Base-by-base conservation (phyloP, 1,140 invertebrate genomes). In the Anoplolepis gracilipes region DNA sequence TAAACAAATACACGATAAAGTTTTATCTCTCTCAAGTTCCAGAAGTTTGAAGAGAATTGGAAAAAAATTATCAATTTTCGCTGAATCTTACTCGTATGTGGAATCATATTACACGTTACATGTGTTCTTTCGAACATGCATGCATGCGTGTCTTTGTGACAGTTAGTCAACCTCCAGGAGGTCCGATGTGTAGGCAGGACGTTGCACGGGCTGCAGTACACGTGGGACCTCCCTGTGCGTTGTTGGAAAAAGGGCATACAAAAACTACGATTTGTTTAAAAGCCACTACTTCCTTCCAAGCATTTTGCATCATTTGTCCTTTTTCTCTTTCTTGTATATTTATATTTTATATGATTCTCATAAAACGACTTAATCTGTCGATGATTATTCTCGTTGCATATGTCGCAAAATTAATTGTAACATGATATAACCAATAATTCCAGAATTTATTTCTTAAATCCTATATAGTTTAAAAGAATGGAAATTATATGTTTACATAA, bases 141-240 rank as follows among this genome's bases (percentile, higher is more conserved):
- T 77, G 5, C 73, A 57, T 79, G 30, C 76, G 53, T 46, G 53
- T 77, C 65, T 53, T 55, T 36, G 55, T 59, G 73, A 88, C 59
- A 64, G 49, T 55, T 49, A 55, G 62, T 78, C 88, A 82, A 86
- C 91, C 91, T 93, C 92, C 91, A 88, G 92, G 92, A 92, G 92
- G 91, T 91, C 91, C 82, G 79, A 78, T 75, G 73, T 61, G 28
- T 85, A 85, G 90, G 86, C 82, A 89, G 72, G 62, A 49, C 67
- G 36, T 39, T 76, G 11, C 59, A 62, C 62, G 69, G 87, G 72
- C 85, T 91, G 85, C 87, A 77, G 69, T 90, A 67, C 88, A 90
- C 89, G 62, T 90, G 89, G 87, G 88, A 86, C 84, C 87, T 89
- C 87, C 84, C 61, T 61, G 62, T 33, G 62, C 46, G 87, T 62